phyloP scores from a whole-genome alignment of 2,797 vertebrate genomes.

The Halcyon leucocephala region DNA sequence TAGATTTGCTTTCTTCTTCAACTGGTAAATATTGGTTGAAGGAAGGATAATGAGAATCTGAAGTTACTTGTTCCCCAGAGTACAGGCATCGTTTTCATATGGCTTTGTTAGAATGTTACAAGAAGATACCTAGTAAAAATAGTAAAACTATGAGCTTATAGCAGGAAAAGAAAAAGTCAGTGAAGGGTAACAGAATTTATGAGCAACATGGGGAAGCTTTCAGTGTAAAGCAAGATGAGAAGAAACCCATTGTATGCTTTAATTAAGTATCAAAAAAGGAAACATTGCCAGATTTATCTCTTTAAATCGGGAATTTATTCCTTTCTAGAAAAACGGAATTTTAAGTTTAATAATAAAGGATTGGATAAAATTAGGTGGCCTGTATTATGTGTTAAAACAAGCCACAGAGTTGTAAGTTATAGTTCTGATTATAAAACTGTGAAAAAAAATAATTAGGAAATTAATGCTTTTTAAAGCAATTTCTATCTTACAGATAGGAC shows the following conservation, averaged over 20 bases:
- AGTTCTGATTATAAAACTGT: background rate
- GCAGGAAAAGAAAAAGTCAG: background rate
- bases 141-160: background rate
- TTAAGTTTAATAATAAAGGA: background rate
- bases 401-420: background rate
- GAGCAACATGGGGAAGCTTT: background rate
- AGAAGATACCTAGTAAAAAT: background rate
- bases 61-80: conserved; percentile 15
- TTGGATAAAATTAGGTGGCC: background rate
- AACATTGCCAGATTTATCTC: background rate
- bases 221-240: background rate
- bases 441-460: background rate
- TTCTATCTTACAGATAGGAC: background rate
- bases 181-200: background rate
- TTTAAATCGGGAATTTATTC: background rate
- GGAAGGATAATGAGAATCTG: conserved; percentile 35
- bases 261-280: background rate
- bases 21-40: conserved; percentile 51
- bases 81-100: background rate
- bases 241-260: background rate
- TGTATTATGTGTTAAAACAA: background rate
- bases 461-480: background rate
- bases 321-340: background rate
- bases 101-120: conserved; percentile 41
- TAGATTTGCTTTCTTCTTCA: conserved; percentile 32